Percentiles rank a stretch among this genome's conserved stretches.
Conservation (phyloP, 2,888 invertebrate species). For the Harpalus rubripes region DNA sequence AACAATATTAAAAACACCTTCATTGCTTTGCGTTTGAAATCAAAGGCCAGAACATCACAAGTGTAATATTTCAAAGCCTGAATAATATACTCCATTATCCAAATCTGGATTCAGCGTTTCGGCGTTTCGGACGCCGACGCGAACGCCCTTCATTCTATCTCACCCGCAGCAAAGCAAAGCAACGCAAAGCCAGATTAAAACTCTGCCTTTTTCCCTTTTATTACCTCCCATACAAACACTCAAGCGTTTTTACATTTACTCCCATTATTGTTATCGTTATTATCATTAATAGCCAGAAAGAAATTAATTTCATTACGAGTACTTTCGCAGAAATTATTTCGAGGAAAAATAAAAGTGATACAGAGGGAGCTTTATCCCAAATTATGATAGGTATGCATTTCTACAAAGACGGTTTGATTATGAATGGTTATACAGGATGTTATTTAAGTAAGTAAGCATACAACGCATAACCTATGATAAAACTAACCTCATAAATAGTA, state of each 20-base stretch:
- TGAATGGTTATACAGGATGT: no score
- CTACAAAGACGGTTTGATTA: no score
- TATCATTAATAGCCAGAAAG: neutral
- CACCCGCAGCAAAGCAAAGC: conserved; percentile 14
- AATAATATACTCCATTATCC: conserved; percentile 42
- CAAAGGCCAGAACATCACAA: conserved; percentile 28
- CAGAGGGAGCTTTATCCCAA: no score
- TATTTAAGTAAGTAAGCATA: no score
- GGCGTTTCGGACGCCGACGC: neutral
- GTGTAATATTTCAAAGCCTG: conserved; percentile 25
- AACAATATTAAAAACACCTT: conserved; percentile 42
- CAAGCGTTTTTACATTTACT: conserved; percentile 1
- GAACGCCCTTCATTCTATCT: conserved; percentile 6
- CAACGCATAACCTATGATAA: no score
- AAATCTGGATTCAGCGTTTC: neutral
- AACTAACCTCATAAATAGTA: no score
- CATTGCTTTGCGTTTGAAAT: conserved; percentile 24
- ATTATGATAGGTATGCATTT: no score
- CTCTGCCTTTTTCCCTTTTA: conserved; percentile 12
- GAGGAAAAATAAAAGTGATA: no score
- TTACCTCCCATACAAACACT: neutral
- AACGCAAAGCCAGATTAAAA: neutral
- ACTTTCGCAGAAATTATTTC: neutral
- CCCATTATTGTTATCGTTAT: neutral
- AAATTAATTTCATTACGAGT: neutral